phyloP scores from a whole-genome alignment of 2,113 vertebrate genomes.

The Heloderma charlesbogerti region DNA sequence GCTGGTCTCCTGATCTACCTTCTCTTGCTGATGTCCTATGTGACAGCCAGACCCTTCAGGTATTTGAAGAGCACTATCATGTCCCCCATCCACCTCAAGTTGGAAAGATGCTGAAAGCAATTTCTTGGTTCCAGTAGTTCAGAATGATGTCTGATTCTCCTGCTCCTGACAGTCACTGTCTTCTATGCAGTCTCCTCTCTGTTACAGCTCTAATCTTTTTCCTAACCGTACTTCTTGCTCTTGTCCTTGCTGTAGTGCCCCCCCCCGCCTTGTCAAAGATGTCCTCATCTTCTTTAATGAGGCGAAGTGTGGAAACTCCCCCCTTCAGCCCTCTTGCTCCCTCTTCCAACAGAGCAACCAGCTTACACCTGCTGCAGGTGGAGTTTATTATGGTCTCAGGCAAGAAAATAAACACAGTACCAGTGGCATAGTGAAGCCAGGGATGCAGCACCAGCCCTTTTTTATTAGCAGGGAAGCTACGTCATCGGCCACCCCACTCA shows the following conservation, averaged over 20 bases:
- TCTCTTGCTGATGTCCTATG: not conserved
- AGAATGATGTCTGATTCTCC: not conserved
- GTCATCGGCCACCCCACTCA: no score
- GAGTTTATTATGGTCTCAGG: not conserved
- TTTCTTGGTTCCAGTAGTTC: not conserved
- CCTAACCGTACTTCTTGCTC: not conserved
- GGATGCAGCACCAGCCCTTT: no score
- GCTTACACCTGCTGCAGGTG: not conserved
- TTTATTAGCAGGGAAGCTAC: no score
- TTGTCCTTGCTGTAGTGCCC: not conserved
- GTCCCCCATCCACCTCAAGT: not conserved
- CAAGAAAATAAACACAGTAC: not conserved
- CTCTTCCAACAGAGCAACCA: not conserved
- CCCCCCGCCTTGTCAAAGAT: not conserved
- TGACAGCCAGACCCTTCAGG: not conserved
- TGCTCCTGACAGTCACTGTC: not conserved
- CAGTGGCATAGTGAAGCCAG: no score
- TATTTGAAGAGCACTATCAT: not conserved
- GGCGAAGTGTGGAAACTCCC: not conserved
- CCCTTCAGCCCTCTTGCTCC: not conserved
- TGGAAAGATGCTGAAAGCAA: not conserved
- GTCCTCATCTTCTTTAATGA: not conserved
- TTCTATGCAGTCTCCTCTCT: not conserved
- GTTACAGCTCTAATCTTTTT: not conserved
- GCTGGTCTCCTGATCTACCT: not conserved